Conservation (phyloP, 1,140 invertebrate species). For the Apolygus lucorum region DNA sequence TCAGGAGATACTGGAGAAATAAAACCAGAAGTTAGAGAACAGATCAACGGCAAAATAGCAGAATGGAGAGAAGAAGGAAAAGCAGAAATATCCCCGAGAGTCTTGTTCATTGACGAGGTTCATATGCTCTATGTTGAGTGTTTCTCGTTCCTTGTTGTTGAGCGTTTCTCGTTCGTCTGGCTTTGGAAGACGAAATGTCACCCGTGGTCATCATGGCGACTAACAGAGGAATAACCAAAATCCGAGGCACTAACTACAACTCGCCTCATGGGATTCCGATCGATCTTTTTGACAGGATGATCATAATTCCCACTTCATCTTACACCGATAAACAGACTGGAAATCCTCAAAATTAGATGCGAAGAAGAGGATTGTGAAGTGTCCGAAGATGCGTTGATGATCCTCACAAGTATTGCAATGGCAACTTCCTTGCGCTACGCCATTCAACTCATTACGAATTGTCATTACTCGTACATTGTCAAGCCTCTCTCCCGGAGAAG, state of each 20-base stretch:
- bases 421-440: slow-evolving; percentile 92
- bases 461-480: no score
- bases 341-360: slow-evolving; percentile 86
- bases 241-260: slow-evolving; percentile 81
- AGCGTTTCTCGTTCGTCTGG: no score
- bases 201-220: slow-evolving; percentile 97
- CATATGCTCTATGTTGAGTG: slow-evolving; percentile 99
- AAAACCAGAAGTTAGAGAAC: slow-evolving; percentile 91
- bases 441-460: slow-evolving; percentile 98
- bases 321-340: slow-evolving; percentile 85
- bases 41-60: slow-evolving; percentile 95
- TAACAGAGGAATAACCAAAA: slow-evolving; percentile 90
- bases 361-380: slow-evolving; percentile 98
- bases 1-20: slow-evolving; percentile 97
- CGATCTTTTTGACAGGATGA: slow-evolving; percentile 89
- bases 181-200: slow-evolving; percentile 91
- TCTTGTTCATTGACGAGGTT: slow-evolving; percentile 84
- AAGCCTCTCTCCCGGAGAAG: slow-evolving; percentile 72
- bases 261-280: slow-evolving; percentile 93
- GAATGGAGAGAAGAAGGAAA: slow-evolving; percentile 99
- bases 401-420: slow-evolving; percentile 83
- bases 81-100: slow-evolving; percentile 94
- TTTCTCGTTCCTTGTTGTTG: slow-evolving; percentile 95
- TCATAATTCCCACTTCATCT: slow-evolving; percentile 85
- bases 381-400: slow-evolving; percentile 79